These are phyloP conservation scores for Probosciger aterrimus DNA, from an alignment of 2,113 vertebrate genomes.

Conservation along the genomic window DNA sequence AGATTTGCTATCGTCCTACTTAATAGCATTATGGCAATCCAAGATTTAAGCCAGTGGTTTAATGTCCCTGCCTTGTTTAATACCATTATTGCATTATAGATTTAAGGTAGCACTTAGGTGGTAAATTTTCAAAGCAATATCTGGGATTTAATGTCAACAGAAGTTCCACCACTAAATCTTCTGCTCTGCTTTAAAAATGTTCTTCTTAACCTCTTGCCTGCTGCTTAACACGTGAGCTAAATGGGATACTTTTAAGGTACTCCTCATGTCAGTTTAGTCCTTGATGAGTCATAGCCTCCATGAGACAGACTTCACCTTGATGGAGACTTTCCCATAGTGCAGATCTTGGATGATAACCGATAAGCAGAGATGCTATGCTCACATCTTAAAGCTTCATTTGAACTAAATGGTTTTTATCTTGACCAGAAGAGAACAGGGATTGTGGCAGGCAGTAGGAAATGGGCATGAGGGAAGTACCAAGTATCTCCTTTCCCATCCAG, in stretches of 20 bases:
- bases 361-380: neutral
- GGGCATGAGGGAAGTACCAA: neutral
- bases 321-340: neutral
- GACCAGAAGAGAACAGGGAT: neutral
- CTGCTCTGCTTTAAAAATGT: neutral
- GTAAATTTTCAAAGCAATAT: conserved; percentile 18
- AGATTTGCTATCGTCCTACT: neutral
- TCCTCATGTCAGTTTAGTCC: rapidly evolving
- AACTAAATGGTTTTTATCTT: neutral
- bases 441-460: neutral
- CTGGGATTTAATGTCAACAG: neutral
- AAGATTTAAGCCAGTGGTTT: conserved; percentile 31
- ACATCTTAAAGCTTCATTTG: neutral
- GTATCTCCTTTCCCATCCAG: neutral
- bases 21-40: conserved; percentile 19
- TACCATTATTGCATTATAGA: conserved; percentile 6
- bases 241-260: neutral
- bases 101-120: conserved; percentile 10
- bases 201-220: neutral
- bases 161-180: neutral
- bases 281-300: neutral
- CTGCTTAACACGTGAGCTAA: neutral
- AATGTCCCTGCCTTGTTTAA: neutral
- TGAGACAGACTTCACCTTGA: neutral
- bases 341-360: neutral